A percentile compares a stretch with the other conserved stretches of the same genome.
Conservation (phyloP, 2,888 invertebrate species). For the Corbicula japonica region DNA sequence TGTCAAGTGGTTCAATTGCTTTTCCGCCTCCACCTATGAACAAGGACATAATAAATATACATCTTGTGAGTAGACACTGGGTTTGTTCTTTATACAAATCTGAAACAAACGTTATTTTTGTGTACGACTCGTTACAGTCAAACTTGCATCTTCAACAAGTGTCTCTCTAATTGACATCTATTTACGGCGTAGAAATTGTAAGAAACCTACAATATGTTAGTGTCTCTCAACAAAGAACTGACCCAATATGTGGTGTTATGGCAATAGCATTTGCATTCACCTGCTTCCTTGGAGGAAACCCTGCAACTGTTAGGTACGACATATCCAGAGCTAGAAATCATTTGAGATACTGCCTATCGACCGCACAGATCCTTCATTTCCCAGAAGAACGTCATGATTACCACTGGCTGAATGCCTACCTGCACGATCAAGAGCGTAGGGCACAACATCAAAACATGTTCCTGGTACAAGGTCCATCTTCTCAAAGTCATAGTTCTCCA, state of each 20-base stretch:
- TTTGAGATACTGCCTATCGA: not conserved
- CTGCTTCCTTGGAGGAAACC: conserved; percentile 15
- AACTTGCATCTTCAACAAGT: conserved; percentile 1
- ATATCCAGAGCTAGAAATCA: conserved; percentile 13
- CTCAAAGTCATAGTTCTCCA: no score
- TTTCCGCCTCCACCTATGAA: not conserved
- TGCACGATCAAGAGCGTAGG: conserved; percentile 13
- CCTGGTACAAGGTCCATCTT: not conserved
- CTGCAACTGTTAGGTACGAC: conserved; percentile 12
- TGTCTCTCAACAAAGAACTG: conserved; percentile 14
- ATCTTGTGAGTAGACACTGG: conserved; percentile 13
- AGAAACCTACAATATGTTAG: conserved; percentile 6
- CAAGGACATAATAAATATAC: conserved; percentile 14
- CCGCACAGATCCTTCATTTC: conserved; percentile 10
- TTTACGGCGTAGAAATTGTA: not conserved
- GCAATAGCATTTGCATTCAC: conserved; percentile 25
- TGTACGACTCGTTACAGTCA: conserved; percentile 14
- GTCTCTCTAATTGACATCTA: not conserved
- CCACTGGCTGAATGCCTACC: conserved; percentile 6
- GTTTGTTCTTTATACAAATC: conserved; percentile 15
- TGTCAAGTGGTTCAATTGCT: not conserved
- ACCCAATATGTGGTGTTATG: conserved; percentile 31
- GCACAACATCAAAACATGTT: not conserved
- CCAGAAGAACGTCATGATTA: conserved; percentile 1
- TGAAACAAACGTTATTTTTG: not conserved